phyloP scores from a whole-genome alignment of 2,113 vertebrate species.

The Tragulus kanchil region DNA sequence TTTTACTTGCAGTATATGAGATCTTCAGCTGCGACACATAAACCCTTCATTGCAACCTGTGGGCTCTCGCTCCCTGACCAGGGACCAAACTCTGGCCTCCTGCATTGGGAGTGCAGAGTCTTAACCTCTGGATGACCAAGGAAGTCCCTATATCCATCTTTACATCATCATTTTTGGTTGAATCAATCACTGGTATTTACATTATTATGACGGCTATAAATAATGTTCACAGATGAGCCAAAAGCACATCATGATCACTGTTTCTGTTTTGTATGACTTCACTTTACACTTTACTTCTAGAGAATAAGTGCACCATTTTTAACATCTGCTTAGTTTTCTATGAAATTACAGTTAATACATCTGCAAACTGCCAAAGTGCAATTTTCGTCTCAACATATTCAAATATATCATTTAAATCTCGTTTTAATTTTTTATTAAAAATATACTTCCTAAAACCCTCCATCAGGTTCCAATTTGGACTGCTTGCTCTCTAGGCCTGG shows the following conservation, averaged over 20 bases:
- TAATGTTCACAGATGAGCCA: slow-evolving; percentile 18
- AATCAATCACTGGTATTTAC: neutral
- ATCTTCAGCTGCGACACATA: neutral
- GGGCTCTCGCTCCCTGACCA: neutral
- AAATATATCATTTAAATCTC: neutral
- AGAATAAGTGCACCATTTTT: slow-evolving; percentile 22
- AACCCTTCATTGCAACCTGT: neutral
- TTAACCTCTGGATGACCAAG: neutral
- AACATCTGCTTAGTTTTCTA: slow-evolving; percentile 34
- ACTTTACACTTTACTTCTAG: neutral
- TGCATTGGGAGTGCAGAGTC: neutral
- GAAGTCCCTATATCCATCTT: neutral
- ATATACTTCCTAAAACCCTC: neutral
- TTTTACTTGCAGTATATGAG: neutral
- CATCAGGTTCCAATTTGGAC: neutral
- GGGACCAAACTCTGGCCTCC: neutral
- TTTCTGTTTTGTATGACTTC: neutral
- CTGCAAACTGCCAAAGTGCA: slow-evolving; percentile 10
- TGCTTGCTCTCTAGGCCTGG: neutral
- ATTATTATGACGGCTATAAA: slow-evolving; percentile 29
- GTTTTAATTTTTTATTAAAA: slow-evolving; percentile 3
- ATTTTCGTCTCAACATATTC: slow-evolving; percentile 31
- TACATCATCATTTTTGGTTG: neutral
- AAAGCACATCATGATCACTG: neutral
- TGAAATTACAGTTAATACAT: neutral